Evolutionary conservation across 2,888 invertebrate genomes (phyloP).

Genomic region (Diarsia brunnea): DNA sequence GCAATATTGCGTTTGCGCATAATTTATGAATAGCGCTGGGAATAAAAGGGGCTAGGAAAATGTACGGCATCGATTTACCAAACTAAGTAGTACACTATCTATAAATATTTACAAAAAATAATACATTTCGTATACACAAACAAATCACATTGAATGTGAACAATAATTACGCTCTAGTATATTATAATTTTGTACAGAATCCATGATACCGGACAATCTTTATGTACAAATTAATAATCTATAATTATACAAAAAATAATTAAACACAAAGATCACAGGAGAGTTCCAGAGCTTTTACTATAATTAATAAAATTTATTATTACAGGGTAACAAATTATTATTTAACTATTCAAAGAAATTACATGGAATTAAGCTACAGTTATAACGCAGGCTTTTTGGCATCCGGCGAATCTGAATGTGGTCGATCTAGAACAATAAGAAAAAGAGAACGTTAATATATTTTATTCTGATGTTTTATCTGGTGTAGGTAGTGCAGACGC

Average conservation of each 20-base stretch:
- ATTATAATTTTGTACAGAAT: slow-evolving; percentile 71
- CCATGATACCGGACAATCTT: slow-evolving; percentile 49
- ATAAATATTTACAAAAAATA: slow-evolving; percentile 65
- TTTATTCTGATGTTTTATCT: slow-evolving; percentile 69
- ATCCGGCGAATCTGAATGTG: slow-evolving; percentile 88
- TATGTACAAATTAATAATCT: slow-evolving; percentile 66
- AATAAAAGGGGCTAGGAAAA: slow-evolving; percentile 55
- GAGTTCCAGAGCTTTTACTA: slow-evolving; percentile 88
- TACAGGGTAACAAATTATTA: slow-evolving; percentile 85
- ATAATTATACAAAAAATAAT: slow-evolving; percentile 79
- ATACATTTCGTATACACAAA: slow-evolving; percentile 71
- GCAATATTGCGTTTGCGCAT: slow-evolving; percentile 65
- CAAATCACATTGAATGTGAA: slow-evolving; percentile 75
- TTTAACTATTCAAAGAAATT: slow-evolving; percentile 74
- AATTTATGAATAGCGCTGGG: slow-evolving; percentile 62
- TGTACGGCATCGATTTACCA: slow-evolving; percentile 59
- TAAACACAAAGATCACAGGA: slow-evolving; percentile 89
- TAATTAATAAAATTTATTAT: slow-evolving; percentile 76
- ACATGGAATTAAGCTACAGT: slow-evolving; percentile 76
- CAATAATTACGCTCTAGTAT: slow-evolving; percentile 73
- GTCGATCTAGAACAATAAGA: slow-evolving; percentile 83
- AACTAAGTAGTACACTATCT: slow-evolving; percentile 36
- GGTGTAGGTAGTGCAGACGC: slow-evolving; percentile 64
- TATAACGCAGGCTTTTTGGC: slow-evolving; percentile 90
- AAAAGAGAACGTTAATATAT: slow-evolving; percentile 62